Evolutionary conservation across 2,888 invertebrate genomes (phyloP), one percentile per base, ranked within the genome.

Genomic region (Leptinotarsa tumamoca): DNA sequence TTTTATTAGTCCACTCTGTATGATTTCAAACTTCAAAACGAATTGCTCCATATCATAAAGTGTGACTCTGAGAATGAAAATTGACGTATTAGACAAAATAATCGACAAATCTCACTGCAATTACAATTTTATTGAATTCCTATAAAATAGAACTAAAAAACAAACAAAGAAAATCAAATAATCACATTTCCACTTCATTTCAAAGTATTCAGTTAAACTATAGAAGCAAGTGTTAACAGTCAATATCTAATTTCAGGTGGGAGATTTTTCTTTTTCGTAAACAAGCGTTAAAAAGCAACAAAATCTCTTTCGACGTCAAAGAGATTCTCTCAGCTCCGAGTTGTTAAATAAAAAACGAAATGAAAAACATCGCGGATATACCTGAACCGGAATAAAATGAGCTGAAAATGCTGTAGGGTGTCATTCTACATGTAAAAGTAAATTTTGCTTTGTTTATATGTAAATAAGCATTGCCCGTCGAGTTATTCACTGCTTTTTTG

Each of bases 351-450:
- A 43, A 63, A 63, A n/a, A 10, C 10, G 1, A 13, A 13, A 61
- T 17, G 17, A 63, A 63, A 63, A 63, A 63, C 17, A 17, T 14
- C 7, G 33, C n/a, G n/a, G 43, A 63, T 63, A 63, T 43, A 63
- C 63, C 63, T 33, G 14, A 14, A 33, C 5, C 17, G 17, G 33
- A 33, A 33, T 63, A 18, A 63, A 63, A 63, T 43, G 63, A 33
- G 63, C 43, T 43, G 27, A n/a, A 63, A 63, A 63, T 43, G 63
- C 33, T 63, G 43, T 43, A 2, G 33, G 58, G 63, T 63, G 63
- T 63, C 27, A 33, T 43, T 33, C n/a, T 63, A 63, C 63, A 63
- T 63, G 63, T n/a, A 63, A 33, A 63, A 63, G 43, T 33, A 63
- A 63, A 33, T 63, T 63, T 58, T 15, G 43, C 33, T 43, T 63